Percentiles rank a stretch among this genome's conserved stretches.
Evolutionary conservation across 64 coral and sea anemone species (phyloP).

Genomic region (Catalaphyllia jardinei): DNA sequence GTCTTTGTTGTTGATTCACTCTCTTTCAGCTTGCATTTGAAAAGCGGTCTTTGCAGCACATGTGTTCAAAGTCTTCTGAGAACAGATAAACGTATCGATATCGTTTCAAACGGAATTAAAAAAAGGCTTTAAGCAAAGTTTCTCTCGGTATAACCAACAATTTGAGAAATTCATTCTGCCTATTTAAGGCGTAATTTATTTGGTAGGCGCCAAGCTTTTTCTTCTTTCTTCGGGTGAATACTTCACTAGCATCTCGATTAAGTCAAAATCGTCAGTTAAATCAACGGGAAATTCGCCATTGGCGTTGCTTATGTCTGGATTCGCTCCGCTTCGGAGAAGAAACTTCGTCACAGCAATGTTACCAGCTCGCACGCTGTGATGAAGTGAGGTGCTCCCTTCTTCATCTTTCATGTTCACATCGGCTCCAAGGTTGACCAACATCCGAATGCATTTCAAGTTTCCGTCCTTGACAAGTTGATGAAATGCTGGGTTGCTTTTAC

Average conservation of each 20-base stretch:
- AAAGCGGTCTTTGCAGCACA: too few species aligned
- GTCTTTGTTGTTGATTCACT: background rate
- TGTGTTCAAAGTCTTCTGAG: background rate
- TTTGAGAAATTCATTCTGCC: conserved; percentile 4
- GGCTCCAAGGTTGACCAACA: conserved; percentile 86
- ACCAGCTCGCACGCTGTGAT: conserved; percentile 64
- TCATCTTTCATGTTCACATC: conserved; percentile 92
- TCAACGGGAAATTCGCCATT: conserved; percentile 81
- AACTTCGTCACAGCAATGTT: conserved; percentile 80
- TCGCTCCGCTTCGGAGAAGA: conserved; percentile 80
- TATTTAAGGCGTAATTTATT: background rate
- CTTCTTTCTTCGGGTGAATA: conserved; percentile 87
- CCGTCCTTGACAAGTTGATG: conserved; percentile 95
- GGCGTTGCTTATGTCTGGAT: conserved; percentile 74
- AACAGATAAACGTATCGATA: background rate
- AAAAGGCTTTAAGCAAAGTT: background rate
- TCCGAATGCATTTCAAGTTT: conserved; percentile 95
- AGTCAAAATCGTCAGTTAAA: conserved; percentile 97
- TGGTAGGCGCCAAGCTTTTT: conserved; percentile 60
- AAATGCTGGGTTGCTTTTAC: conserved; percentile 61
- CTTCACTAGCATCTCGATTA: conserved; percentile 86
- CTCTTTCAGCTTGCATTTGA: background rate
- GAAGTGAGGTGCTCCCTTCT: conserved; percentile 78
- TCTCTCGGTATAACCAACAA: background rate
- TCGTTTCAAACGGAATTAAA: background rate